phyloP scores from a whole-genome alignment of 2,797 vertebrate species.

The Hyperoplus immaculatus region DNA sequence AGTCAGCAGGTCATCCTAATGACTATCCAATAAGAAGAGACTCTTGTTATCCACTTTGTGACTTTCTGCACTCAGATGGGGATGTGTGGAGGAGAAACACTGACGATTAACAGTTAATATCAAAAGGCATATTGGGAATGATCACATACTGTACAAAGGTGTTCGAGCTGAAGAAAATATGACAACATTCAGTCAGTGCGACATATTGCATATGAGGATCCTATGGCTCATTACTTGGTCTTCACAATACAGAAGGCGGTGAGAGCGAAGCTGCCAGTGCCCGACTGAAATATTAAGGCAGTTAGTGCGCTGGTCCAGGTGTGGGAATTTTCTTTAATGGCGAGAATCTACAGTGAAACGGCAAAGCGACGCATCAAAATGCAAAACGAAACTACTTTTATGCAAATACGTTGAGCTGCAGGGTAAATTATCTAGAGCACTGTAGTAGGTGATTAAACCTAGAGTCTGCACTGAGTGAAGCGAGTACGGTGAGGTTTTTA shows the following conservation, averaged over 20 bases:
- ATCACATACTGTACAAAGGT: constrained; percentile 33
- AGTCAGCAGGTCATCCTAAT: constrained; percentile 21
- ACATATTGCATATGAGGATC: constrained; percentile 39
- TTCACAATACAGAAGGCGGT: constrained; percentile 33
- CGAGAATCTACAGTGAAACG: constrained; percentile 43
- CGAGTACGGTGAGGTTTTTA: constrained; percentile 48
- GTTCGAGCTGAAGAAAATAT: constrained; percentile 27
- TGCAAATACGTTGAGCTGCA: constrained; percentile 66
- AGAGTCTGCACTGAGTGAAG: constrained; percentile 46
- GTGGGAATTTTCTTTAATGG: constrained; percentile 49
- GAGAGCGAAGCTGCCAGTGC: constrained; percentile 27
- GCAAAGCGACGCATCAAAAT: constrained; percentile 58
- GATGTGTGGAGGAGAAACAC: constrained; percentile 11
- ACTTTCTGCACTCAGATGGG: constrained; percentile 33
- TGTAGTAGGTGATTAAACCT: constrained; percentile 70
- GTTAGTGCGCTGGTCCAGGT: constrained; percentile 40
- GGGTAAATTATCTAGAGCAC: constrained; percentile 69
- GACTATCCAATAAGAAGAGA: constrained; percentile 12
- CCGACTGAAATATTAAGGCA: constrained; percentile 50
- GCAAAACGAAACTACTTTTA: constrained; percentile 72
- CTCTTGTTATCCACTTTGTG: not conserved
- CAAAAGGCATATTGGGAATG: constrained; percentile 32
- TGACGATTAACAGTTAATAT: constrained; percentile 39
- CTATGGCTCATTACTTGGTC: constrained; percentile 57
- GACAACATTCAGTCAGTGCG: constrained; percentile 34